phyloP scores from a whole-genome alignment of 2,888 invertebrate species.

The Baronia brevicornis region DNA sequence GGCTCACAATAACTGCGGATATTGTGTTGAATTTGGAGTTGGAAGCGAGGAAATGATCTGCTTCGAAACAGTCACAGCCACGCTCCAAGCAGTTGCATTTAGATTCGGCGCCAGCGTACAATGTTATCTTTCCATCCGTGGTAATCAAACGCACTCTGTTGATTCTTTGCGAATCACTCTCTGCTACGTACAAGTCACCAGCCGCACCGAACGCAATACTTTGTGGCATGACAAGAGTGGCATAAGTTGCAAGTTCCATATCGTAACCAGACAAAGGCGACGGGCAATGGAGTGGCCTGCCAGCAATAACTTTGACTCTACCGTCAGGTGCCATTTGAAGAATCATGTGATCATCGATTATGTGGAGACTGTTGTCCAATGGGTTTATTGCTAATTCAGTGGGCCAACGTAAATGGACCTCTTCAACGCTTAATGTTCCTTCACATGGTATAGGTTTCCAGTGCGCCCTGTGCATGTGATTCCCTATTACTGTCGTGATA shows the following conservation, averaged over 20 bases:
- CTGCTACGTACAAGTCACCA: conserved; percentile 94
- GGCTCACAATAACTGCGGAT: conserved; percentile 93
- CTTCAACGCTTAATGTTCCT: conserved; percentile 92
- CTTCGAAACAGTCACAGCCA: conserved; percentile 94
- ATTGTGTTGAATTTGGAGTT: conserved; percentile 96
- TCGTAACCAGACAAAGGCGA: conserved; percentile 87
- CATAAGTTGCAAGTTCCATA: conserved; percentile 91
- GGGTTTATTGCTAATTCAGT: conserved; percentile 96
- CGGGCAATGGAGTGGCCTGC: conserved; percentile 94
- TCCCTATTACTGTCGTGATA: conserved; percentile 93
- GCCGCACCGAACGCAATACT: conserved; percentile 95
- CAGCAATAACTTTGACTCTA: conserved; percentile 93
- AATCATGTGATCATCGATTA: conserved; percentile 97
- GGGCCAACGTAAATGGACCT: conserved; percentile 96
- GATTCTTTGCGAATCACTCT: conserved; percentile 95
- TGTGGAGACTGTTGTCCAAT: conserved; percentile 93
- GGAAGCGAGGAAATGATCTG: conserved; percentile 92
- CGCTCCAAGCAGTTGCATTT: conserved; percentile 94
- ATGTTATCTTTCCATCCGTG: conserved; percentile 93
- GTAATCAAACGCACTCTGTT: conserved; percentile 93
- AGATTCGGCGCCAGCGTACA: conserved; percentile 96
- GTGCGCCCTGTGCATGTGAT: conserved; percentile 94
- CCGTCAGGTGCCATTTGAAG: conserved; percentile 93
- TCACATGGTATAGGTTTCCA: conserved; percentile 96
- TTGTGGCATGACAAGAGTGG: conserved; percentile 93